Evolutionary conservation across 2,888 invertebrate species (phyloP).

Genomic region (Drosophila formosana): DNA sequence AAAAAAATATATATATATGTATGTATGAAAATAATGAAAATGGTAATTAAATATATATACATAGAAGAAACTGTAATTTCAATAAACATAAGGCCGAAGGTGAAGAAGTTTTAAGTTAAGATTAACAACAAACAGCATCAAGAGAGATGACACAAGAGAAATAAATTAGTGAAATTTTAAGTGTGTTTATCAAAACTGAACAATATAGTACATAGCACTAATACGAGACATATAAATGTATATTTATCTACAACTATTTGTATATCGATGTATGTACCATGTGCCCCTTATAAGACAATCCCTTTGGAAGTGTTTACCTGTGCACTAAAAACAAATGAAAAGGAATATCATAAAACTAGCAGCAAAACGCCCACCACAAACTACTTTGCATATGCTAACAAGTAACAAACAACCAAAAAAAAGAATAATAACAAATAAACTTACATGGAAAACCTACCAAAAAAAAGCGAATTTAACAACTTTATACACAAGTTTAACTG

Average conservation of each 20-base stretch:
- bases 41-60: constrained; percentile 71
- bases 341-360: constrained; percentile 34
- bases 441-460: constrained; percentile 23
- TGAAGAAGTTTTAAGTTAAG: constrained; percentile 39
- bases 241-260: constrained; percentile 66
- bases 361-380: constrained; percentile 53
- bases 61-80: constrained; percentile 85
- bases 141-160: constrained; percentile 42
- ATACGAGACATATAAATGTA: constrained; percentile 28
- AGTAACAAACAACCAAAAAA: constrained; percentile 7
- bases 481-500: constrained; percentile 62
- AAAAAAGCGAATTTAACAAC: constrained; percentile 71
- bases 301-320: constrained; percentile 67
- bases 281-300: constrained; percentile 78
- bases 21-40: constrained; percentile 41
- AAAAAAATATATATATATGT: constrained; percentile 16
- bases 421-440: constrained; percentile 28
- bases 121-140: constrained; percentile 30
- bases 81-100: constrained; percentile 70
- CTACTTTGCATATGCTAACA: constrained; percentile 29
- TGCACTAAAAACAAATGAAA: constrained; percentile 50
- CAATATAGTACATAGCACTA: constrained; percentile 27
- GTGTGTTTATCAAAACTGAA: constrained; percentile 48
- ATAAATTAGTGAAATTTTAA: constrained; percentile 67
- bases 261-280: constrained; percentile 74